phyloP scores from a whole-genome alignment of 2,888 invertebrate species.

The Ptilodon capucinus region DNA sequence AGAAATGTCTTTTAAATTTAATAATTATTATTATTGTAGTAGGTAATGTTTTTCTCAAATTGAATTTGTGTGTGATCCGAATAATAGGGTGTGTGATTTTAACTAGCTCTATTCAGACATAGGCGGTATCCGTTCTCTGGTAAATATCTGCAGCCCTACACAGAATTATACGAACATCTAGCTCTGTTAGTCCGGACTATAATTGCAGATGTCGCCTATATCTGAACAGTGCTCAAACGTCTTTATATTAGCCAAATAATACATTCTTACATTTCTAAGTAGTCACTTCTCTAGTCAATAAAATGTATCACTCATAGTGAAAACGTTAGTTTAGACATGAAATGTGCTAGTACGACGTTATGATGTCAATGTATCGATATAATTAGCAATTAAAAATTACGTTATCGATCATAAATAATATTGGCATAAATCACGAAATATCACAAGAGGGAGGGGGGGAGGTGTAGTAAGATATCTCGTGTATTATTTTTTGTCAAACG shows the following conservation, averaged over 20 bases:
- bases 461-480: too few species aligned
- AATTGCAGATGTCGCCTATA: too few species aligned
- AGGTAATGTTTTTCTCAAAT: slow-evolving; percentile 15
- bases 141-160: too few species aligned
- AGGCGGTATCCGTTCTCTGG: neutral
- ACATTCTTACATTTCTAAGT: slow-evolving; percentile 36
- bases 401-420: slow-evolving; percentile 14
- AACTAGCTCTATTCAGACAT: slow-evolving; percentile 1
- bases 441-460: too few species aligned
- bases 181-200: too few species aligned
- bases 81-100: slow-evolving; percentile 26
- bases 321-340: slow-evolving; percentile 33
- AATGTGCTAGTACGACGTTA: slow-evolving; percentile 39
- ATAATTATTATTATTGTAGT: neutral
- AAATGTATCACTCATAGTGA: slow-evolving; percentile 39
- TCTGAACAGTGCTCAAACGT: neutral
- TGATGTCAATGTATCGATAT: slow-evolving; percentile 17
- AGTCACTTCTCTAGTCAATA: slow-evolving; percentile 57
- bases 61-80: slow-evolving; percentile 29
- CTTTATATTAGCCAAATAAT: slow-evolving; percentile 47
- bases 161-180: too few species aligned
- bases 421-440: too few species aligned
- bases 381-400: neutral
- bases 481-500: too few species aligned
- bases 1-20: slow-evolving; percentile 9